Conservation (phyloP, 1,140 invertebrate genomes). For the Notospermus geniculatus region DNA sequence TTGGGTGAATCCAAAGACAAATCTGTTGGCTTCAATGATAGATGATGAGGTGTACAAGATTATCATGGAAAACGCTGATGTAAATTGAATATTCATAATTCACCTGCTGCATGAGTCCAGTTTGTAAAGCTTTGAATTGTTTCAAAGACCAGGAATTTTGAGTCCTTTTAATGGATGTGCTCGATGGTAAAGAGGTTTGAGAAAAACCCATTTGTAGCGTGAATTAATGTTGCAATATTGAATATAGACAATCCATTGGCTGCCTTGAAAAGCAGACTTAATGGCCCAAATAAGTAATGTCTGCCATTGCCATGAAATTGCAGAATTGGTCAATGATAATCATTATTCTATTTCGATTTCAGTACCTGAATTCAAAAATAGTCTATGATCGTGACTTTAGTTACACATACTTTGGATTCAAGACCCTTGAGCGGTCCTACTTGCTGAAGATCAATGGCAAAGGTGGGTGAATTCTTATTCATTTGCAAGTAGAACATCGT, state of each 20-base stretch:
- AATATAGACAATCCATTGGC: no score
- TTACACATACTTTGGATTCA: conserved; percentile 99
- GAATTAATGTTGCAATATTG: no score
- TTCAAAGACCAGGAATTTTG: no score
- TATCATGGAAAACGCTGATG: conserved; percentile 82
- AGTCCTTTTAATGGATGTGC: conserved; percentile 3
- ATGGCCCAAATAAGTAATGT: no score
- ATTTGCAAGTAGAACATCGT: not conserved
- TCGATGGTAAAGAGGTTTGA: no score
- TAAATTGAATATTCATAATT: no score
- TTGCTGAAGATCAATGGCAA: conserved; percentile 90
- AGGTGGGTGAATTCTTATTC: conserved; percentile 52
- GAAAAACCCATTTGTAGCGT: no score
- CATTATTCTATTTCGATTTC: conserved; percentile 28
- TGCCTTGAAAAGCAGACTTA: no score
- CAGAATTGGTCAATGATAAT: no score
- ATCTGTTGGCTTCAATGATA: conserved; percentile 74
- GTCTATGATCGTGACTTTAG: conserved; percentile 96
- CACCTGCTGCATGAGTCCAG: no score
- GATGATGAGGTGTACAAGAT: conserved; percentile 80
- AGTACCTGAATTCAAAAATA: conserved; percentile 87
- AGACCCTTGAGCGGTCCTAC: conserved; percentile 95
- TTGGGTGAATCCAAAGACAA: conserved; percentile 72
- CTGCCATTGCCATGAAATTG: no score
- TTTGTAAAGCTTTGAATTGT: no score